Evolutionary conservation across 1,140 invertebrate species (phyloP).

Genomic region (Drosophila navojoa): DNA sequence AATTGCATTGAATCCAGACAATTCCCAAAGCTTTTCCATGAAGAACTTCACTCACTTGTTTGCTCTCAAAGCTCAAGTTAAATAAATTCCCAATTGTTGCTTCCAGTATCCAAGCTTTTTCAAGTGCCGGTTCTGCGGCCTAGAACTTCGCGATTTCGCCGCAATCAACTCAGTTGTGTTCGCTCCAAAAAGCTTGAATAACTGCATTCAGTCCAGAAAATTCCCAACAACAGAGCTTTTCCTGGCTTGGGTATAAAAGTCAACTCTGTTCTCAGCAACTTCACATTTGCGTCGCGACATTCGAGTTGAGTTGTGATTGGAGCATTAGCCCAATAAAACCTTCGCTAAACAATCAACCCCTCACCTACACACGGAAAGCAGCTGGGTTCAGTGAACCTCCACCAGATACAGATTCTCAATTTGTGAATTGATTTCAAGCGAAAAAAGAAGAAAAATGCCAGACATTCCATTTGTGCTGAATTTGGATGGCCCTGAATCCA

Average conservation of each 20-base stretch:
- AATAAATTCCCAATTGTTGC: too few relatives aligned
- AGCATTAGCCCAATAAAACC: background rate
- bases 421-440: slow-evolving; percentile 9
- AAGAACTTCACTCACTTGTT: too few relatives aligned
- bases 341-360: slow-evolving; percentile 55
- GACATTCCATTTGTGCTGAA: slow-evolving; percentile 77
- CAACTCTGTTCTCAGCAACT: slow-evolving; percentile 33
- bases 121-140: too few relatives aligned
- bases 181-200: slow-evolving; percentile 37
- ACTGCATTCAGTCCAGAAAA: slow-evolving; percentile 43
- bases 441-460: slow-evolving; percentile 61
- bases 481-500: slow-evolving; percentile 68
- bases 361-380: slow-evolving; percentile 34
- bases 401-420: slow-evolving; percentile 64
- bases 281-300: slow-evolving; percentile 61
- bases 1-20: too few relatives aligned
- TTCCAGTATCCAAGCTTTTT: too few relatives aligned
- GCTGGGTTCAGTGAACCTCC: slow-evolving; percentile 65
- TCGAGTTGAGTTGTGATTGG: slow-evolving; percentile 37
- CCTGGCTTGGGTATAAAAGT: slow-evolving; percentile 52
- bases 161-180: background rate
- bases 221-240: slow-evolving; percentile 54
- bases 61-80: too few relatives aligned
- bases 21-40: too few relatives aligned
- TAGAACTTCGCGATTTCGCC: too few relatives aligned